Conservation (phyloP, 2,113 vertebrate species). For the Cichladusa arquata region DNA sequence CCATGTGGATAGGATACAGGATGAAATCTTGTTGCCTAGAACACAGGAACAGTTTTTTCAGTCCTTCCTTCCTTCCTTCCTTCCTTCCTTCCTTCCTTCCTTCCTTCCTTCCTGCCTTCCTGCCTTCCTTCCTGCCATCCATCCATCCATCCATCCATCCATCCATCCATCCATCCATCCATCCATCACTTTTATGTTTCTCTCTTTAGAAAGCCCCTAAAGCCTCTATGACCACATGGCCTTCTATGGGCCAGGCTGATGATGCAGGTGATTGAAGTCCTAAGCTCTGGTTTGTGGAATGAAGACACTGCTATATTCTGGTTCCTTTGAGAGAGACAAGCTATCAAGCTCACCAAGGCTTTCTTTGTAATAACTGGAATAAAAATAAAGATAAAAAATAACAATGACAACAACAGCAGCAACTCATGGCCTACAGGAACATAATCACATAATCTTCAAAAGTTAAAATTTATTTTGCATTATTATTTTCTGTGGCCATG, state of each 20-base stretch:
- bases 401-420: background rate
- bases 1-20: background rate
- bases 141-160: no score
- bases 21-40: background rate
- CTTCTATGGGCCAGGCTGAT: background rate
- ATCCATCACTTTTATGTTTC: no score
- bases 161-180: no score
- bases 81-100: no score
- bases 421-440: background rate
- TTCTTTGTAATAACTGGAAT: background rate
- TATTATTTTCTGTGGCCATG: background rate
- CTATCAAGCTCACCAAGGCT: background rate
- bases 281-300: background rate
- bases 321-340: background rate
- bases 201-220: no score
- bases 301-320: background rate
- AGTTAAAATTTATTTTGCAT: background rate
- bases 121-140: no score
- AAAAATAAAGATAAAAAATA: background rate
- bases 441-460: background rate
- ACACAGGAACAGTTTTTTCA: background rate
- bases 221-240: no score
- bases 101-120: no score
- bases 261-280: background rate
- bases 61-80: background rate